A percentile compares a stretch with the other conserved stretches of the same genome.
phyloP scores from a whole-genome alignment of 2,113 vertebrate genomes.

The Tretioscincus oriximinensis region DNA sequence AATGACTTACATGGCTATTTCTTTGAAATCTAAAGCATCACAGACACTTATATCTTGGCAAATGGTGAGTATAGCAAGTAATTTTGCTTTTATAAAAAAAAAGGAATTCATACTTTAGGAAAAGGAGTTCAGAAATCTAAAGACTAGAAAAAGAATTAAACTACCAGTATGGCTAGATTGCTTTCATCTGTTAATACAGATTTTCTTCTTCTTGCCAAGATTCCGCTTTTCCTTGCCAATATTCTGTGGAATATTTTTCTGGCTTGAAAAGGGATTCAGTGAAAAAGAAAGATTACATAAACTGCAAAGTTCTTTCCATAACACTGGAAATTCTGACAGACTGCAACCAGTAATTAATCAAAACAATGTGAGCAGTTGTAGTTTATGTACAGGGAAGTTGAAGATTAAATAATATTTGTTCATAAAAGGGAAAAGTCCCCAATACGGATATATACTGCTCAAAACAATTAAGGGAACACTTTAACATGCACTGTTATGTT shows the following conservation, averaged over 20 bases:
- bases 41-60: neutral
- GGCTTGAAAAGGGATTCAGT: conserved; percentile 34
- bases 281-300: conserved; percentile 35
- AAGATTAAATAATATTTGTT: conserved; percentile 30
- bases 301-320: conserved; percentile 39
- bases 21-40: neutral
- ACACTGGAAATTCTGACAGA: conserved; percentile 49
- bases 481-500: too few relatives aligned
- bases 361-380: conserved; percentile 45
- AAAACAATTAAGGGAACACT: too few relatives aligned
- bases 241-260: conserved; percentile 43
- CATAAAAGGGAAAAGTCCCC: neutral
- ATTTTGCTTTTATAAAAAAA: neutral
- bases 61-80: conserved; percentile 11
- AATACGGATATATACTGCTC: neutral
- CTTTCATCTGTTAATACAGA: conserved; percentile 39
- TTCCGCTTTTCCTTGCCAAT: neutral
- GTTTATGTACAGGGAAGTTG: conserved; percentile 45
- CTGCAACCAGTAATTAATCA: conserved; percentile 40
- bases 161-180: conserved; percentile 36
- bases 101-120: conserved; percentile 15
- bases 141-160: neutral
- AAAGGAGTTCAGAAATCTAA: conserved; percentile 17
- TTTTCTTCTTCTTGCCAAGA: conserved; percentile 32
- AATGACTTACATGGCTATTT: too few relatives aligned